phyloP scores from a whole-genome alignment of 2,113 vertebrate genomes.

The Chloebia gouldiae region DNA sequence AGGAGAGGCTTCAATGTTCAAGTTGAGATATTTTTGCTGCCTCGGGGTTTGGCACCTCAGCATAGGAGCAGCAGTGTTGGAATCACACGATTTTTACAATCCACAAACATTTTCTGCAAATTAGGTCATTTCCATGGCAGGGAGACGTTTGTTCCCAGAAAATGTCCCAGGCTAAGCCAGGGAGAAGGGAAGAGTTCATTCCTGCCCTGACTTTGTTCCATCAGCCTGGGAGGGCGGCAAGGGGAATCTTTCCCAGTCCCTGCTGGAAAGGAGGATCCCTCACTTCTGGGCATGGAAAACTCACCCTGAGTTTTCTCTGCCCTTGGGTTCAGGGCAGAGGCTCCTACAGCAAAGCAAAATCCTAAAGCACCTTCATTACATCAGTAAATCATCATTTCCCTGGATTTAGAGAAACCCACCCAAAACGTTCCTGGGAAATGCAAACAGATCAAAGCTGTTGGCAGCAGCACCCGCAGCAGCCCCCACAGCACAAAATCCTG shows the following conservation, averaged over 20 bases:
- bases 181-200: background rate
- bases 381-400: background rate
- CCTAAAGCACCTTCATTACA: background rate
- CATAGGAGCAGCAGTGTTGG: background rate
- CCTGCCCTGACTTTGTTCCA: background rate
- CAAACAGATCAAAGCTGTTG: background rate
- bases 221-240: background rate
- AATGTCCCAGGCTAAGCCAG: background rate
- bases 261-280: background rate
- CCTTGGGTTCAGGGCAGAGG: background rate
- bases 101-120: background rate
- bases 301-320: background rate
- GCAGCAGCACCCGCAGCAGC: background rate
- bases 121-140: slow-evolving; percentile 21
- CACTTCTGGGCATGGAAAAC: background rate
- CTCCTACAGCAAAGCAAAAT: background rate
- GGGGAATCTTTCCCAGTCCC: background rate
- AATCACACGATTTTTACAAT: background rate
- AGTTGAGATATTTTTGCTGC: background rate
- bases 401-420: background rate
- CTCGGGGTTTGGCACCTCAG: background rate
- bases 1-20: accelerated
- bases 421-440: background rate
- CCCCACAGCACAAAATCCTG: background rate
- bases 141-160: slow-evolving; percentile 26